phyloP scores from a whole-genome alignment of 2,888 invertebrate species.

The Tanaodytes sp. region DNA sequence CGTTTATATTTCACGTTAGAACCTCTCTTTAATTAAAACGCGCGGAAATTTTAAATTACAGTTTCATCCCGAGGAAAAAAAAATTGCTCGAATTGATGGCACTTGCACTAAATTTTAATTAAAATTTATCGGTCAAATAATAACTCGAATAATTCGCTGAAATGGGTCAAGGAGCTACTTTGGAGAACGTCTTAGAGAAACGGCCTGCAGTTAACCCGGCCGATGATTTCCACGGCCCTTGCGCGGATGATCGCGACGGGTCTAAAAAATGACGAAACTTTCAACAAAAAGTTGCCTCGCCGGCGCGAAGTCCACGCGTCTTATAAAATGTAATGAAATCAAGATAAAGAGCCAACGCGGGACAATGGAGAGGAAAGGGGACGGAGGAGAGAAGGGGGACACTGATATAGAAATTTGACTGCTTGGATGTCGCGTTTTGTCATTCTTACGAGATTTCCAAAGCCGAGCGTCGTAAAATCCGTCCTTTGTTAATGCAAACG shows the following conservation, averaged over 20 bases:
- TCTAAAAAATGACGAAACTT: conserved; percentile 44
- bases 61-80: conserved; percentile 18
- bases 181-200: conserved; percentile 29
- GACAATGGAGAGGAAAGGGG: conserved; percentile 32
- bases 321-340: conserved; percentile 63
- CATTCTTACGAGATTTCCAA: conserved; percentile 37
- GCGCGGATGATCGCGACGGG: conserved; percentile 17
- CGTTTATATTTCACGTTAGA: conserved; percentile 17
- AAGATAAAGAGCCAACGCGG: conserved; percentile 58
- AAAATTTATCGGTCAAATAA: conserved; percentile 45
- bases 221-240: conserved; percentile 40
- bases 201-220: conserved; percentile 32
- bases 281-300: conserved; percentile 36
- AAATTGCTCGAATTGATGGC: conserved; percentile 33
- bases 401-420: too few species aligned
- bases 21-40: conserved; percentile 29
- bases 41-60: conserved; percentile 28
- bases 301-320: conserved; percentile 35
- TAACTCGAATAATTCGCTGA: conserved; percentile 34
- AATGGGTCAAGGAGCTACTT: conserved; percentile 42
- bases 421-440: conserved; percentile 37
- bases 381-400: background rate
- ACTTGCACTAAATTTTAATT: conserved; percentile 41
- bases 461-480: conserved; percentile 38
- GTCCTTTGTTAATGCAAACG: conserved; percentile 38